Evolutionary conservation across 2,797 vertebrate genomes (phyloP), one percentile per base, ranked within the genome.

Genomic region (Lagorchestes hirsutus): DNA sequence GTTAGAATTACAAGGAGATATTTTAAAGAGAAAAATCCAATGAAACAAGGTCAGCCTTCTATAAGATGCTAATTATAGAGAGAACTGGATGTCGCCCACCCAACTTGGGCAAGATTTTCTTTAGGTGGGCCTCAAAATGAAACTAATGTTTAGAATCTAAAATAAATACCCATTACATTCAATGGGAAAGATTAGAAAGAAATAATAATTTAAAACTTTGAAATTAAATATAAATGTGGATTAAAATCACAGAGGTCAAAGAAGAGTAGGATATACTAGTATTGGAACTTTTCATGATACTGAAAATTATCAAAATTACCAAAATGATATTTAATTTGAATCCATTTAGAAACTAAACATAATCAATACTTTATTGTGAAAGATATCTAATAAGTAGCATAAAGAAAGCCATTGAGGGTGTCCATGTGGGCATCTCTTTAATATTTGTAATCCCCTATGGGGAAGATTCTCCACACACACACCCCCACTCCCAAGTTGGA

Each of bases 21-120:
- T 5, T 16, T 82, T 28, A 95, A 92, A 95, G 55, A 54, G 1
- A 93, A 93, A 91, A 92, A 54, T 54, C 62, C 29, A 96, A 2
- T 50, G 28, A 46, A 1, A 50, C 16, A 87, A 90, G 50, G 94
- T 50, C 91, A 74, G 92, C 3, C 92, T 97, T 91, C 22, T 94
- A 91, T 95, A 91, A 93, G 62, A 13, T 91, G 93, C 52, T 95
- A 92, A 31, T 52, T 92, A 90, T 91, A 62, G 12, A 58, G 93
- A 97, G 82, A 59, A 22, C 96, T 96, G 94, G 46, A 57, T 91
- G 1, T 93, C 62, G 92, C 67, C 90, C 0, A 54, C 31, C 27
- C 4, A 87, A 96, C 55, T 14, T 55, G 29, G 40, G 31, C 92
- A 91, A 95, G 12, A 95, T 93, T 93, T 94, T 95, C 90, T 91